Conservation (phyloP, 1,140 invertebrate species). For the Diorhabda sublineata region DNA sequence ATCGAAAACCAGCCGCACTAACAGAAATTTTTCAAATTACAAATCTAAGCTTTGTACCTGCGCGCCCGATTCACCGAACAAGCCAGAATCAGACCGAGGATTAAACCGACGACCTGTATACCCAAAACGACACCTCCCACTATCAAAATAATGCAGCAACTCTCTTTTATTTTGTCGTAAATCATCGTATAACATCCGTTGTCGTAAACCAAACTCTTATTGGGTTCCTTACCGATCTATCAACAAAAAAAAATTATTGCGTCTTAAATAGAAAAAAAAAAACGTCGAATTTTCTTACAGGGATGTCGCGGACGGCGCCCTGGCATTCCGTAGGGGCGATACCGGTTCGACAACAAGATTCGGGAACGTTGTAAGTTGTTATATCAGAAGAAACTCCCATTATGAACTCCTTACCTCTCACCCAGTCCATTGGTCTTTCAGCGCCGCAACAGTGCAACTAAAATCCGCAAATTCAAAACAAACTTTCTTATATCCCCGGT, state of each 20-base stretch:
- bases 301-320: slow-evolving; percentile 36
- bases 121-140: slow-evolving; percentile 62
- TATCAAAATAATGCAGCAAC: slow-evolving; percentile 61
- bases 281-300: slow-evolving; percentile 1
- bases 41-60: slow-evolving; percentile 66
- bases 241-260: neutral
- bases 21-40: neutral
- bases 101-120: slow-evolving; percentile 68
- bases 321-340: slow-evolving; percentile 41
- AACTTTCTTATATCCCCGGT: too few species aligned
- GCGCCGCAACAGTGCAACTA: slow-evolving; percentile 64
- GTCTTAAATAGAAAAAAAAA: neutral
- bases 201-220: slow-evolving; percentile 41
- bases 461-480: neutral
- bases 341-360: slow-evolving; percentile 47
- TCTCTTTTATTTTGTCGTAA: slow-evolving; percentile 56
- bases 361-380: slow-evolving; percentile 49
- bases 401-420: slow-evolving; percentile 51
- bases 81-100: slow-evolving; percentile 74
- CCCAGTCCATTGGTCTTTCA: slow-evolving; percentile 66
- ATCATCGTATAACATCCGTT: slow-evolving; percentile 73
- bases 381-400: slow-evolving; percentile 38
- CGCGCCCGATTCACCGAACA: slow-evolving; percentile 66
- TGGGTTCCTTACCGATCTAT: slow-evolving; percentile 27
- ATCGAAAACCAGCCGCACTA: neutral